Base-by-base conservation (phyloP, 2,113 vertebrate genomes). In the Odobenus rosmarus region DNA sequence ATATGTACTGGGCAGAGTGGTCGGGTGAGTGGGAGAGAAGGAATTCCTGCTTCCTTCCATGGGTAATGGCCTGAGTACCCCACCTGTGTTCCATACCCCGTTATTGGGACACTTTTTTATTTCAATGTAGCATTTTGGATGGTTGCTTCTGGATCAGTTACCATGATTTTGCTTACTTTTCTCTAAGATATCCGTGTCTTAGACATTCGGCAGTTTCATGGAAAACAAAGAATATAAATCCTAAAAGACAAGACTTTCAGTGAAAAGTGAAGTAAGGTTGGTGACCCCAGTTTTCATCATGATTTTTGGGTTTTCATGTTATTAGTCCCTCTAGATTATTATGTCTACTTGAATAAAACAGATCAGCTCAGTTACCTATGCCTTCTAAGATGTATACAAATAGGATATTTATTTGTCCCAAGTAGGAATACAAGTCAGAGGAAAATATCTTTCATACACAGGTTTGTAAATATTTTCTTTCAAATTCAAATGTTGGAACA, bases 381-480 rank as follows among this genome's bases (percentile, higher is more conserved):
- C 15, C n/a, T 87, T 76, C 62, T 42, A 71, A 26, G 24, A 33
- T 61, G 42, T 49, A 49, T 28, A 49, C 14, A 31, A 49, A 49
- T 53, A 36, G 55, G 23, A 28, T 87, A 13, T 86, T 95, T 85
- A 23, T 61, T 96, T 42, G 28, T 81, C 15, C 13, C 39, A 31
- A 46, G 15, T 53, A 67, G 80, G 85, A 90, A 94, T 74, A 31
- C 31, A 88, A 81, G 18, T 12, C 24, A 76, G 74, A 89, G 26
- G 9, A 94, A 88, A 86, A 53, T 74, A 15, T 55, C 28, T 79
- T 64, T 84, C 84, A 90, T 23, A 18, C 7, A 42, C 14, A 46
- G 16, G 8, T 64, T 80, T 71, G 49, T 86, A 95, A 59, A 64
- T 92, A 53, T 79, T 95, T 95, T 84, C n/a, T 55, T 64, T 84